Evolutionary conservation across 2,888 invertebrate genomes (phyloP).

Genomic region (Barypeithes pellucidus): DNA sequence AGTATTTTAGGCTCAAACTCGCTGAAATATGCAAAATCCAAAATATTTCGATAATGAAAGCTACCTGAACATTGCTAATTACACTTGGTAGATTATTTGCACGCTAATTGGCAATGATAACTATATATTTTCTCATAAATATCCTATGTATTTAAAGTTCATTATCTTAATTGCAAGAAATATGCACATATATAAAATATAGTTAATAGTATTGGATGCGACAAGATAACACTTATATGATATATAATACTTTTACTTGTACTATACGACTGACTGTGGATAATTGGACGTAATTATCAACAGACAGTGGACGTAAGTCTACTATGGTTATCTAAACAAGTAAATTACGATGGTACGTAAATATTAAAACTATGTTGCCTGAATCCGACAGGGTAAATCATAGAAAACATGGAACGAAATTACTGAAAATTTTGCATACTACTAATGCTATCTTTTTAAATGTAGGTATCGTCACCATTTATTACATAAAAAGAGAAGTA

Average conservation of each 20-base stretch:
- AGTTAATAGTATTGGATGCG: slow-evolving; percentile 50
- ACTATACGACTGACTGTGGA: slow-evolving; percentile 48
- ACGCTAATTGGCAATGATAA: slow-evolving; percentile 47
- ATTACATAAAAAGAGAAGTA: too few species aligned
- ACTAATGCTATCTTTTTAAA: too few species aligned
- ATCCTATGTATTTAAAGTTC: slow-evolving; percentile 37
- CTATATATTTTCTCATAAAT: slow-evolving; percentile 52
- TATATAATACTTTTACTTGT: slow-evolving; percentile 57
- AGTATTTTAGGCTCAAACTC: background rate
- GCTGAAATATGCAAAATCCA: slow-evolving; percentile 17
- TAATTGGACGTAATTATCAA: slow-evolving; percentile 23
- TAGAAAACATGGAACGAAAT: too few species aligned
- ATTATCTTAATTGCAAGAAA: slow-evolving; percentile 55
- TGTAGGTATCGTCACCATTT: too few species aligned
- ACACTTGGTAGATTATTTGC: slow-evolving; percentile 30
- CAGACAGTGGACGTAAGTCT: slow-evolving; percentile 30
- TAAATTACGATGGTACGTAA: slow-evolving; percentile 43
- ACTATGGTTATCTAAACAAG: slow-evolving; percentile 44
- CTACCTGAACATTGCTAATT: slow-evolving; percentile 37
- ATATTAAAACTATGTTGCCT: slow-evolving; percentile 52
- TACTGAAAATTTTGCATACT: too few species aligned
- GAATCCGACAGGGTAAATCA: slow-evolving; percentile 23
- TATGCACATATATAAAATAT: slow-evolving; percentile 55
- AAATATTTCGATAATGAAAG: slow-evolving; percentile 19
- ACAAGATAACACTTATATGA: slow-evolving; percentile 56